Percentiles rank a stretch among this genome's conserved stretches.
phyloP scores from a whole-genome alignment of 2,888 invertebrate genomes.

The Rotaria macrura region DNA sequence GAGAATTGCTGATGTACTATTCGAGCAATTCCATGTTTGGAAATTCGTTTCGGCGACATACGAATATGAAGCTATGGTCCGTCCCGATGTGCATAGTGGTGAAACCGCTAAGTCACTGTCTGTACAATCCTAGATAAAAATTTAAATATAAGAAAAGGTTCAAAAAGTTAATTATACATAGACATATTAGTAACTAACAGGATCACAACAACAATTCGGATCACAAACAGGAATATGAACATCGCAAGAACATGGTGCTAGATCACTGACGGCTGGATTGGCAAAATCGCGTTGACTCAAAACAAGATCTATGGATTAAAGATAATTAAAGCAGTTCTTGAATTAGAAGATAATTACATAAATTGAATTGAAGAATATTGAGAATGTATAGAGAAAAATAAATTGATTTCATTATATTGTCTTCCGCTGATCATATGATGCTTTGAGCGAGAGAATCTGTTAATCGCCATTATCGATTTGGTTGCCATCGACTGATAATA shows the following conservation, averaged over 20 bases:
- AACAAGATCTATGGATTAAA: neutral
- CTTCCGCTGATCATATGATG: too few relatives aligned
- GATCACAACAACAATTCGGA: neutral
- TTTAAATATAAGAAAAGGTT: neutral
- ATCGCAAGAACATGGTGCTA: neutral
- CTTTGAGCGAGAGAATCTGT: neutral
- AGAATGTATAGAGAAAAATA: neutral
- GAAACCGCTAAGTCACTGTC: neutral
- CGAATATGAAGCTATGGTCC: neutral
- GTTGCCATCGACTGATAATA: neutral
- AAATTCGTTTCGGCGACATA: neutral
- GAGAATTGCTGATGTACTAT: neutral
- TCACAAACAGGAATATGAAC: neutral
- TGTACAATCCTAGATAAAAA: neutral
- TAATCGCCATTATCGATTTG: neutral
- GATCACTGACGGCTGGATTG: neutral
- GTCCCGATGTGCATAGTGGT: neutral
- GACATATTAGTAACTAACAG: neutral
- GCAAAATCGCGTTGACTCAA: neutral
- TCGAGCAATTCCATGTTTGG: neutral
- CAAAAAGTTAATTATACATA: too few relatives aligned
- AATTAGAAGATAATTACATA: neutral
- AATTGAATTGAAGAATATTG: neutral
- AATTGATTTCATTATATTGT: neutral
- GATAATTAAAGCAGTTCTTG: neutral